Base-by-base conservation (phyloP, 2,797 vertebrate species). In the Uromys caudimaculatus region DNA sequence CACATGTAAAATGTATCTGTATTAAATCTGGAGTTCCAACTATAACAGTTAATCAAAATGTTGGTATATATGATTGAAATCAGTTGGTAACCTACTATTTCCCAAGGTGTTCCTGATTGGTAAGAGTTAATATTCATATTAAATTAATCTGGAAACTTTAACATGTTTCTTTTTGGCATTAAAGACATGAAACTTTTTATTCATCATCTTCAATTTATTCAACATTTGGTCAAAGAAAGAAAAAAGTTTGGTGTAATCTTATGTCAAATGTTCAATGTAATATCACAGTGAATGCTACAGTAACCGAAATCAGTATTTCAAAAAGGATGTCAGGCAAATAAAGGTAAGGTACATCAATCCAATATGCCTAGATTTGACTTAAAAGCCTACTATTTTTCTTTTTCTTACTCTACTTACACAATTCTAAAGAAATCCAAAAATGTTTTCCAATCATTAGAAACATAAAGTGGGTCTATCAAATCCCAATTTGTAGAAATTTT, bases 401-500 rank as follows among this genome's bases (percentile, higher is more conserved):
- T 44, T 62, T 17, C 4, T 32, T 83, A n/a, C 12, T 67, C 32
- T 11, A 32, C 41, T 35, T 13, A 50, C 5, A 75, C 64, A 19
- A 2, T 41, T 38, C 14, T 62, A 58, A 81, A 69, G 0, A 2
- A 44, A 76, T n/a, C 16, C 16, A 58, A 38, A 47, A 38, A 2
- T 69, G 7, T 6, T 47, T 64, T 83, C 24, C 24, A 60, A 21
- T 47, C 29, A 29, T 19, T 60, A 64, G 9, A 84, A 32, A 44
- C 3, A 64, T 47, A n/a, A 3, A 5, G 14, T 1, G 14, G 11
- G 1, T 3, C 19, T 32, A 1, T 27, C 32, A 6, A 64, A 56
- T 17, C 4, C n/a, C n/a, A n/a, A 82, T 27, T 60, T 27, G 35
- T 76, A 27, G 10, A 75, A 17, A 2, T 50, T 50, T 85, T 50